Conservation (phyloP, 2,797 vertebrate species). For the Sorex maritimensis region DNA sequence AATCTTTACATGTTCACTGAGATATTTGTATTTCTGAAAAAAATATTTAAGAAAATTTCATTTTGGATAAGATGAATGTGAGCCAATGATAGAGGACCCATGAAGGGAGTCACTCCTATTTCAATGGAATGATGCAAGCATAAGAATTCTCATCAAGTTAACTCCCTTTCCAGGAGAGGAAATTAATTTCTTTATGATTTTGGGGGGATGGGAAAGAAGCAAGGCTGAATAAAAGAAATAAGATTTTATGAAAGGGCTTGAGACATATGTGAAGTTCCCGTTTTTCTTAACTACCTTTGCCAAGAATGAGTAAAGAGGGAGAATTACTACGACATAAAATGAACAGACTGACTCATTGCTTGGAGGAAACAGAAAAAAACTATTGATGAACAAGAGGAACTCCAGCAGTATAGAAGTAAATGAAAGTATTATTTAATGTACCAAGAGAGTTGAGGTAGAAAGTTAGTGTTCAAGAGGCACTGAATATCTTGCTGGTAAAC, state of each 20-base stretch:
- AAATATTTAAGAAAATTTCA: not conserved
- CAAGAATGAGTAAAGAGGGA: constrained; percentile 69
- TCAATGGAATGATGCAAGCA: not conserved
- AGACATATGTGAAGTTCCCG: not conserved
- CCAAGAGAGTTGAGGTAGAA: not conserved
- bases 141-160: too few species aligned
- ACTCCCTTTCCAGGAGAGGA: not conserved
- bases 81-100: not conserved
- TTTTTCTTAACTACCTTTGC: constrained; percentile 21
- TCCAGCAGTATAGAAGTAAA: not conserved
- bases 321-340: constrained; percentile 50
- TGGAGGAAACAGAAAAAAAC: constrained; percentile 9
- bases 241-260: constrained; percentile 1
- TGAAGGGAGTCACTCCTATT: not conserved
- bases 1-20: not conserved
- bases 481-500: not conserved
- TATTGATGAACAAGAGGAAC: not conserved
- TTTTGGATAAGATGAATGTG: not conserved
- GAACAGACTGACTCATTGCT: constrained; percentile 68
- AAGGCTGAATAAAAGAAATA: not conserved
- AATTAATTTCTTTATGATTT: not conserved
- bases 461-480: fast-evolving
- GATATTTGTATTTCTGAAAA: not conserved
- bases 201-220: not conserved
- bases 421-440: not conserved